Percentiles rank a stretch among this genome's conserved stretches.
These are phyloP conservation scores for Philonicus albiceps DNA, from an alignment of 2,888 invertebrate genomes.

Conservation along the genomic window DNA sequence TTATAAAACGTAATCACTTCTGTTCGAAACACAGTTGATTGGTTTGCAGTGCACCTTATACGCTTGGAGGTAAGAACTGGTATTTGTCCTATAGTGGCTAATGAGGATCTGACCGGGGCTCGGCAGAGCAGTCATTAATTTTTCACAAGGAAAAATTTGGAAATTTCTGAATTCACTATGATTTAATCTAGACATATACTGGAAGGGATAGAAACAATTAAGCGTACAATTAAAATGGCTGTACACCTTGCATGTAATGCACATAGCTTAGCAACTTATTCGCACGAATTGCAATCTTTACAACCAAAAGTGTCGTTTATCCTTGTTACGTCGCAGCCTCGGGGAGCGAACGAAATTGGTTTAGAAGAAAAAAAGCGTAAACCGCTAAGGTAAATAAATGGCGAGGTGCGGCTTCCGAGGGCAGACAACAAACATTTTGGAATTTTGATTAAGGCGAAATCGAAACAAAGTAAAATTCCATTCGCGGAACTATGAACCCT, in stretches of 20 bases:
- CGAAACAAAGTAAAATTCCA: constrained; percentile 11
- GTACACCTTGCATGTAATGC: background rate
- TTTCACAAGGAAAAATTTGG: background rate
- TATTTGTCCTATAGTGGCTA: background rate
- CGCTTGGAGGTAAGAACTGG: background rate
- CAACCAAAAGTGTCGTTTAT: background rate
- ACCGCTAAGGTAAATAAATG: background rate
- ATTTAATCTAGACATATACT: background rate
- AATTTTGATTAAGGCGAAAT: constrained; percentile 20
- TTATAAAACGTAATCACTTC: no score
- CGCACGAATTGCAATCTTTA: background rate
- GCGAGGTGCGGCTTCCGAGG: background rate
- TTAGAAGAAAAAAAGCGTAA: background rate
- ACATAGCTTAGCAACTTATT: background rate
- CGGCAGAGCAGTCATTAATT: background rate
- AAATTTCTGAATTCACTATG: background rate
- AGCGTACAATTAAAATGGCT: background rate
- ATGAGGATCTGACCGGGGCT: background rate
- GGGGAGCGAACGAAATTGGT: background rate
- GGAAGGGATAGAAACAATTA: background rate
- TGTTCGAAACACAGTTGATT: no score
- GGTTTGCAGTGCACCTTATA: no score
- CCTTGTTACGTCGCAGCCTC: background rate
- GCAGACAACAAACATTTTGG: background rate
- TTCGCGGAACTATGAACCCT: background rate